phyloP scores from a whole-genome alignment of 2,888 invertebrate species.

The Leptinotarsa peninsularis region DNA sequence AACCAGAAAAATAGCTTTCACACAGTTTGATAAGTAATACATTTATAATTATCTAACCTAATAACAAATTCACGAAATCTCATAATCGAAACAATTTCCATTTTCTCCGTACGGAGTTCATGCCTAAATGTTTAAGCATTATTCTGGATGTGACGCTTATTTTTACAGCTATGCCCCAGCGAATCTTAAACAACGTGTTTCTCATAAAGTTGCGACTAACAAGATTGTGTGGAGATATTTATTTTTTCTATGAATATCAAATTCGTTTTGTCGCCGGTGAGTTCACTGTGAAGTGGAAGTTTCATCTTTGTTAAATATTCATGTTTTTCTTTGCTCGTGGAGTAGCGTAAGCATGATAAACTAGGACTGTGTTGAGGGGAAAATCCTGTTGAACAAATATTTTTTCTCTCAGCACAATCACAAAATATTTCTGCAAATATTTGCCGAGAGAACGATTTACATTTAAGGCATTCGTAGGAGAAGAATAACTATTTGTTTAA shows the following conservation, averaged over 20 bases:
- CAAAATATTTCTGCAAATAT: background rate
- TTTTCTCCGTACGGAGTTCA: constrained; percentile 42
- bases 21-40: no score
- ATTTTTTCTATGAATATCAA: constrained; percentile 61
- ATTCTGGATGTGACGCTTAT: constrained; percentile 49
- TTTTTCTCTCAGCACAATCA: background rate
- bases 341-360: constrained; percentile 4
- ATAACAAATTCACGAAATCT: background rate
- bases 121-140: constrained; percentile 51
- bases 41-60: no score
- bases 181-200: constrained; percentile 53
- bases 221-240: constrained; percentile 57
- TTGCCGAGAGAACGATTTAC: background rate
- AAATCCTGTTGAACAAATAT: background rate
- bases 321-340: constrained; percentile 9
- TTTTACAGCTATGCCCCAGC: constrained; percentile 49
- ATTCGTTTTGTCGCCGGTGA: constrained; percentile 47
- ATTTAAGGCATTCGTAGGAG: no score
- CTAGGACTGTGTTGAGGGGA: background rate
- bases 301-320: constrained; percentile 24
- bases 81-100: background rate
- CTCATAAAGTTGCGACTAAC: constrained; percentile 58
- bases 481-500: no score
- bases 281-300: constrained; percentile 32
- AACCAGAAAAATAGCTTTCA: no score